phyloP scores from a whole-genome alignment of 2,888 invertebrate species.

The Athalia rosae region DNA sequence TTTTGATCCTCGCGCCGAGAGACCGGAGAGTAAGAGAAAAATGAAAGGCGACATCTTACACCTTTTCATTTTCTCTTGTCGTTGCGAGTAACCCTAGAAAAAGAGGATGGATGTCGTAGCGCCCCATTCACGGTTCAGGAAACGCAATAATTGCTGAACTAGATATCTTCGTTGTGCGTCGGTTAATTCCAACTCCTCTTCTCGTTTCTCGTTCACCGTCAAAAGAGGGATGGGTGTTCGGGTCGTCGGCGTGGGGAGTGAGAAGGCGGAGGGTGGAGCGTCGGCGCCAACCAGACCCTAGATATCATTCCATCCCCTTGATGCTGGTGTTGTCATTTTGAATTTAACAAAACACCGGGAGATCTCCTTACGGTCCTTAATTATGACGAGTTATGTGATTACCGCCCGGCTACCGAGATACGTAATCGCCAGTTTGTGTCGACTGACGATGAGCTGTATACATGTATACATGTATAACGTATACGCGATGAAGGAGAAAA shows the following conservation, averaged over 20 bases:
- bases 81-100: neutral
- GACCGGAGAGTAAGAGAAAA: neutral
- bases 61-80: neutral
- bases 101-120: constrained; percentile 9
- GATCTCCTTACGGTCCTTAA: constrained; percentile 42
- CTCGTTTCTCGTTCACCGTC: constrained; percentile 31
- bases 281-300: constrained; percentile 21
- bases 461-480: too few relatives aligned
- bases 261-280: neutral
- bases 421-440: constrained; percentile 29
- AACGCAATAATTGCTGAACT: constrained; percentile 39
- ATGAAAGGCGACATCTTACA: neutral
- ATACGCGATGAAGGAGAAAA: neutral
- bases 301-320: constrained; percentile 1
- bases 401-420: constrained; percentile 9
- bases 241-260: neutral
- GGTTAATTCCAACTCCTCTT: constrained; percentile 36
- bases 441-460: neutral
- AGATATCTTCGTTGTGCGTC: constrained; percentile 4
- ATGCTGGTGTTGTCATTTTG: constrained; percentile 28
- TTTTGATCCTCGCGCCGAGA: too few relatives aligned
- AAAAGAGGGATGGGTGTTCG: neutral
- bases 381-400: constrained; percentile 42
- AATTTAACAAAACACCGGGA: constrained; percentile 42
- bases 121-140: constrained; percentile 39